Evolutionary conservation across 2,888 invertebrate genomes (phyloP).

Genomic region (Colostygia pectinataria): DNA sequence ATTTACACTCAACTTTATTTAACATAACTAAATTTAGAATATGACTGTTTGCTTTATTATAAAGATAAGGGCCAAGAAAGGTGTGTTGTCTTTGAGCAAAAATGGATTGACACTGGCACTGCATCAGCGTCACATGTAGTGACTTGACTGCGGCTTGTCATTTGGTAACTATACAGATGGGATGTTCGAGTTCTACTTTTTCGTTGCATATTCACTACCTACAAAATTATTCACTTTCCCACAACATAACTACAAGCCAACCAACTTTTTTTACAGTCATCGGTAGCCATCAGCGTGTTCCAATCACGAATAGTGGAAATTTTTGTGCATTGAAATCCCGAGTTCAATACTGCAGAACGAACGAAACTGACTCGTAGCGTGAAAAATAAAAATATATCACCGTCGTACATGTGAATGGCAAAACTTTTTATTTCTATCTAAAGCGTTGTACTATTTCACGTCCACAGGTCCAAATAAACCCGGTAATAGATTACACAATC

Average conservation of each 20-base stretch:
- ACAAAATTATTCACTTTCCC: too few relatives aligned
- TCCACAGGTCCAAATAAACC: slow-evolving; percentile 25
- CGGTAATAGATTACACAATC: slow-evolving; percentile 35
- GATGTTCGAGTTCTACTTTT: too few relatives aligned
- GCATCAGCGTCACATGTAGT: too few relatives aligned
- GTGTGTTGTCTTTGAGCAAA: too few relatives aligned
- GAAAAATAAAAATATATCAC: slow-evolving; percentile 11
- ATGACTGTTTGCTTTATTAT: too few relatives aligned
- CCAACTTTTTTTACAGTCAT: slow-evolving; percentile 1
- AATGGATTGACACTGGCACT: too few relatives aligned
- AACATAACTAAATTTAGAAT: too few relatives aligned
- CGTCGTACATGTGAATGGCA: slow-evolving; percentile 4
- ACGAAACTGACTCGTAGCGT: slow-evolving; percentile 7
- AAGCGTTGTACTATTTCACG: slow-evolving; percentile 2
- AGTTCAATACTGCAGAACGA: slow-evolving; percentile 10
- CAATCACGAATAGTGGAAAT: slow-evolving; percentile 19
- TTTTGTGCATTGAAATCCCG: slow-evolving; percentile 9
- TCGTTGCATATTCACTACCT: not conserved
- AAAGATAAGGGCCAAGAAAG: too few relatives aligned
- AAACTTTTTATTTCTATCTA: slow-evolving; percentile 16
- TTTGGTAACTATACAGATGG: too few relatives aligned
- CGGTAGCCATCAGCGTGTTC: slow-evolving; percentile 14
- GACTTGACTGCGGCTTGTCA: too few relatives aligned
- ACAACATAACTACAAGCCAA: not conserved
- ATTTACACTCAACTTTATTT: too few relatives aligned